phyloP scores from a whole-genome alignment of 2,888 invertebrate species.

The Spialia ferax region DNA sequence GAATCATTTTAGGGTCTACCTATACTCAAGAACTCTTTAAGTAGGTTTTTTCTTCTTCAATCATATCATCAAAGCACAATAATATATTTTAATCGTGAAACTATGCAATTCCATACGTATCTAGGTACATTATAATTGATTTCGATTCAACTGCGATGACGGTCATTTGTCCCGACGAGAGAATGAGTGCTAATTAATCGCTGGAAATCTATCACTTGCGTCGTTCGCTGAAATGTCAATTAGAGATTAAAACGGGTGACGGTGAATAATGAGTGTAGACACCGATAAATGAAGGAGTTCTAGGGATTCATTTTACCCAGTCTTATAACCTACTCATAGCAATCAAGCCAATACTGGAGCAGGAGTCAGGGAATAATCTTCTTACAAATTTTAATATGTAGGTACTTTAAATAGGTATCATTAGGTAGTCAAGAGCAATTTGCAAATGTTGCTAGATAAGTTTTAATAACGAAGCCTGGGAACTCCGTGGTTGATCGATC shows the following conservation, averaged over 20 bases:
- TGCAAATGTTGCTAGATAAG: conserved; percentile 31
- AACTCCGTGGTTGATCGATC: conserved; percentile 20
- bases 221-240: conserved; percentile 68
- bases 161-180: conserved; percentile 47
- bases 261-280: conserved; percentile 63
- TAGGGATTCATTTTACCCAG: conserved; percentile 64
- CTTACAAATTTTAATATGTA: conserved; percentile 49
- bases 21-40: too few relatives aligned
- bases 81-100: too few relatives aligned
- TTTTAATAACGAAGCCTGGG: conserved; percentile 29
- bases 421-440: conserved; percentile 45
- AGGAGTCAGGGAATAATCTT: neutral
- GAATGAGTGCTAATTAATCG: conserved; percentile 58
- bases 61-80: too few relatives aligned
- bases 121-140: conserved; percentile 5
- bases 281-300: conserved; percentile 64
- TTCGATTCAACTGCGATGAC: conserved; percentile 21
- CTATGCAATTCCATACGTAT: conserved; percentile 9
- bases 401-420: conserved; percentile 53
- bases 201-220: conserved; percentile 59
- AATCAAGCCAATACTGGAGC: neutral
- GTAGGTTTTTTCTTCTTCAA: too few relatives aligned
- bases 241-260: conserved; percentile 67
- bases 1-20: too few relatives aligned
- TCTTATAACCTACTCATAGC: conserved; percentile 55